A percentile compares a stretch with the other conserved stretches of the same genome.
Conservation (phyloP, 2,113 vertebrate genomes). For the Archocentrus centrarchus region DNA sequence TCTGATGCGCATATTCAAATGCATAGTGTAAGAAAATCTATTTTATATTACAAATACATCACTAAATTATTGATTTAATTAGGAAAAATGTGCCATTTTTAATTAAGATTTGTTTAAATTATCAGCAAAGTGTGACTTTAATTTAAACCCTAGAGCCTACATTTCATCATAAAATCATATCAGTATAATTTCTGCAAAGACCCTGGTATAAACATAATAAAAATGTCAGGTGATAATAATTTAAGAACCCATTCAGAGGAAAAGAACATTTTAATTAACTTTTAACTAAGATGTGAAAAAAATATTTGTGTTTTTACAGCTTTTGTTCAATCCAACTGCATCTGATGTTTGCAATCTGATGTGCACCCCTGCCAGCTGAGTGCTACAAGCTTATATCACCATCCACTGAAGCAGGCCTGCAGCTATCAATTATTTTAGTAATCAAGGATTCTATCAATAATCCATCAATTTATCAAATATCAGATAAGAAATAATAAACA, state of each 20-base stretch:
- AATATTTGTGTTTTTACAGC: background rate
- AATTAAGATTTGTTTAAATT: background rate
- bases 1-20: background rate
- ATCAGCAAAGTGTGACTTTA: background rate
- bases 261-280: background rate
- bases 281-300: background rate
- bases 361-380: background rate
- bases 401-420: background rate
- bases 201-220: background rate
- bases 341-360: fast-evolving
- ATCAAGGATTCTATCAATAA: too few relatives aligned
- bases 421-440: too few relatives aligned
- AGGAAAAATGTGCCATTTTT: background rate
- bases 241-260: background rate
- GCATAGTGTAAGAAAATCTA: background rate
- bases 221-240: background rate
- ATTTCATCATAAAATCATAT: background rate
- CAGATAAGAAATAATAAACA: too few relatives aligned
- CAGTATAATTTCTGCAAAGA: background rate
- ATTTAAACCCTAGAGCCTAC: background rate
- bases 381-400: too few relatives aligned
- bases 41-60: too few relatives aligned
- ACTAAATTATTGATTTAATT: background rate
- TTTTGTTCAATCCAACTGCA: background rate
- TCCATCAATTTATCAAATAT: too few relatives aligned